Percentiles rank a stretch among this genome's conserved stretches.
Evolutionary conservation across 2,888 invertebrate genomes (phyloP).

Genomic region (Mesorhabditis spiculigera): DNA sequence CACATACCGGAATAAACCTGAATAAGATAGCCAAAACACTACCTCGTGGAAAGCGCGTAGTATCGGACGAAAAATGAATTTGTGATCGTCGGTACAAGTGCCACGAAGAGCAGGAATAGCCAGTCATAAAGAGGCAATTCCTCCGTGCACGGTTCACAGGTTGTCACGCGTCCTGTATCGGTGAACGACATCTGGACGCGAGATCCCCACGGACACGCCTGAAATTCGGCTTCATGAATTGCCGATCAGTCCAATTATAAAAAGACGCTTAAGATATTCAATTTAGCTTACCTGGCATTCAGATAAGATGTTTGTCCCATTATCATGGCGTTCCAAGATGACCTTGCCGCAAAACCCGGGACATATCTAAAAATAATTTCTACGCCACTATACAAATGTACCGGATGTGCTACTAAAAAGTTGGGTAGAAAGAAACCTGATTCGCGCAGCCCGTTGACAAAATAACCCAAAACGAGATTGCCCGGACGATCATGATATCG

Average conservation of each 20-base stretch:
- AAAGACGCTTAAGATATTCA: not conserved
- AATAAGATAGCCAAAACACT: constrained; percentile 1
- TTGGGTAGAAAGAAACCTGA: too few relatives aligned
- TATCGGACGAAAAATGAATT: constrained; percentile 11
- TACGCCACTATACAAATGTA: too few relatives aligned
- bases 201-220: constrained; percentile 46
- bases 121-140: constrained; percentile 46
- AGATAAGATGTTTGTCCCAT: too few relatives aligned
- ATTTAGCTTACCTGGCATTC: not conserved
- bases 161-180: not conserved
- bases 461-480: too few relatives aligned
- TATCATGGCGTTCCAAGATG: too few relatives aligned
- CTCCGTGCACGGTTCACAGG: constrained; percentile 35
- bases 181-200: constrained; percentile 16
- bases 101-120: constrained; percentile 79
- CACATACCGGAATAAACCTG: too few relatives aligned
- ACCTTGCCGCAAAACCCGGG: constrained; percentile 34
- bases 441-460: too few relatives aligned
- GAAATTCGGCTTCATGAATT: constrained; percentile 5
- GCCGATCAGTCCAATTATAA: not conserved
- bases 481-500: too few relatives aligned
- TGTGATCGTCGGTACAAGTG: constrained; percentile 75
- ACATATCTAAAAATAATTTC: constrained; percentile 10
- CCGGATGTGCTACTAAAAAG: too few relatives aligned
- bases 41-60: constrained; percentile 10